Evolutionary conservation across 2,797 vertebrate genomes (phyloP).

Genomic region (Aplochiton taeniatus): DNA sequence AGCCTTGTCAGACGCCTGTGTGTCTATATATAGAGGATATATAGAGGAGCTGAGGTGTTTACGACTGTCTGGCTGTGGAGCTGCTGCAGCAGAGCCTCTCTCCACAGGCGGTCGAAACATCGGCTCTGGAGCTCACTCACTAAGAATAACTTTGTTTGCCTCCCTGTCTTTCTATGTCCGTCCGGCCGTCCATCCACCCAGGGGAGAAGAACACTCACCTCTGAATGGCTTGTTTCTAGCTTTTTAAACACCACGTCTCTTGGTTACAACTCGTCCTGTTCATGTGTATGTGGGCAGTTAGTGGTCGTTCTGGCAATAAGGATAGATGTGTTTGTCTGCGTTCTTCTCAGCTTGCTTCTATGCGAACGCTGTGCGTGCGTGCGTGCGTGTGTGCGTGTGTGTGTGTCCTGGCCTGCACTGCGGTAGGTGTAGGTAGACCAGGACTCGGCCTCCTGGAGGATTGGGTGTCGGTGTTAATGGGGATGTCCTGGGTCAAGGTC

Average conservation of each 20-base stretch:
- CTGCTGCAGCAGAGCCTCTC: slow-evolving; percentile 28
- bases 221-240: too few relatives aligned
- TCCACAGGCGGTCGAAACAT: slow-evolving; percentile 25
- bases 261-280: too few relatives aligned
- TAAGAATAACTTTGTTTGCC: too few relatives aligned
- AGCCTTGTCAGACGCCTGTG: slow-evolving; percentile 3
- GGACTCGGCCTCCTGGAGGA: slow-evolving; percentile 7
- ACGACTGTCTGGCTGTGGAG: slow-evolving; percentile 24
- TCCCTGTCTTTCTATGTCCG: too few relatives aligned
- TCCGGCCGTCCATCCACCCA: too few relatives aligned
- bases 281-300: too few relatives aligned
- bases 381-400: neutral
- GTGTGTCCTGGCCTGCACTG: slow-evolving; percentile 5
- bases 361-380: neutral
- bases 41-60: slow-evolving; percentile 49
- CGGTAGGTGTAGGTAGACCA: neutral
- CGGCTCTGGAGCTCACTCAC: too few relatives aligned
- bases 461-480: slow-evolving; percentile 1
- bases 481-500: slow-evolving; percentile 35
- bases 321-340: neutral
- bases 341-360: neutral
- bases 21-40: slow-evolving; percentile 44
- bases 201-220: too few relatives aligned
- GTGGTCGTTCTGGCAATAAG: too few relatives aligned
- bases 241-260: too few relatives aligned